phyloP scores from a whole-genome alignment of 2,797 vertebrate genomes.

The Sebastes umbrosus region DNA sequence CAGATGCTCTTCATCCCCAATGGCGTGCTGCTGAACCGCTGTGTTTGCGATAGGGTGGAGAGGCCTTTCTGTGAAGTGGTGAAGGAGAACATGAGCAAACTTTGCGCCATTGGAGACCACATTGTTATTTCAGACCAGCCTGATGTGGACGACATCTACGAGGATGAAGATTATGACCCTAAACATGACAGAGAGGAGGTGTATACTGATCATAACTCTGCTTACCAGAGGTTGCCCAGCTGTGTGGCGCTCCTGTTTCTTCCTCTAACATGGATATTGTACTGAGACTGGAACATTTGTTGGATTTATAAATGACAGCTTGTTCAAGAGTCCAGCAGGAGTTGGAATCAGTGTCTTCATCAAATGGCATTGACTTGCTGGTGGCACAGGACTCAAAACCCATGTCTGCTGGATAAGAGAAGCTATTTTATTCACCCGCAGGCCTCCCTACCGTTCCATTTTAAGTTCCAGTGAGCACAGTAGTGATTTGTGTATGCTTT shows the following conservation, averaged over 20 bases:
- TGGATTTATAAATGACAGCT: slow-evolving; percentile 22
- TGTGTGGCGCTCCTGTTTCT: slow-evolving; percentile 24
- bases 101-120: slow-evolving; percentile 80
- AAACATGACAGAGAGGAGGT: slow-evolving; percentile 62
- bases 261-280: slow-evolving; percentile 47
- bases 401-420: slow-evolving; percentile 18
- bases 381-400: slow-evolving; percentile 1
- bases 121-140: slow-evolving; percentile 65
- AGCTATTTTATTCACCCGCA: background rate
- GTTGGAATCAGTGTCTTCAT: slow-evolving; percentile 4
- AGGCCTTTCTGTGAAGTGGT: slow-evolving; percentile 87
- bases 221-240: slow-evolving; percentile 17
- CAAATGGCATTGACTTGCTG: background rate
- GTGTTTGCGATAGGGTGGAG: slow-evolving; percentile 85
- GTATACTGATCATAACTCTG: slow-evolving; percentile 41
- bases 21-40: slow-evolving; percentile 80
- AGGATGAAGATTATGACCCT: slow-evolving; percentile 79
- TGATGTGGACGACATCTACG: slow-evolving; percentile 73
- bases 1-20: slow-evolving; percentile 82
- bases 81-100: slow-evolving; percentile 85
- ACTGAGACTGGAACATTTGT: slow-evolving; percentile 32
- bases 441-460: background rate
- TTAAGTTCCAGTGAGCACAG: slow-evolving; percentile 20
- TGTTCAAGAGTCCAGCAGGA: background rate
- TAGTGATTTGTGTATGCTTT: slow-evolving; percentile 26